Evolutionary conservation across 2,113 vertebrate species (phyloP), one percentile per base, ranked within the genome.

Genomic region (Nycticebus coucang): DNA sequence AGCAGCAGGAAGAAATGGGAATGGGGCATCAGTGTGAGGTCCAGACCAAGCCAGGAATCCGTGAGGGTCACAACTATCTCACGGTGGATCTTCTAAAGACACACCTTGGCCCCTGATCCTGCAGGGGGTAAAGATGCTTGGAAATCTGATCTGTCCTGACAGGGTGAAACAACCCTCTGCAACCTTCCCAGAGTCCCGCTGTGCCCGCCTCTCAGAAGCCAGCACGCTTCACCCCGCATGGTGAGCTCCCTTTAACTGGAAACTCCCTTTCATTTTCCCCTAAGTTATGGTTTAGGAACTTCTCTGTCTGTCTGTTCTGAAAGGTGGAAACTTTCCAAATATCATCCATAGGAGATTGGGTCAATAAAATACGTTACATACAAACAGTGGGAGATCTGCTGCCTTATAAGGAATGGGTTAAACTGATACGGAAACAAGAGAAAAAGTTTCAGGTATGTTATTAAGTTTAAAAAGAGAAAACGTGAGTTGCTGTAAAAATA

Each of bases 141-240:
- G 96, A 97, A 96, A 95, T 88, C 57, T 94, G 95, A 96, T 96
- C 95, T 88, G 64, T 97, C 97, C 94, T 88, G 89, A 96, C 94
- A 97, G 97, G 91, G 95, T 37, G 5, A 98, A 97, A 95, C 89
- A 62, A 68, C 91, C 97, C 94, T 97, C 96, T 22, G 37, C 97
- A 97, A 98, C 98, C 98, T 98, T 97, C 97, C 97, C 93, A 62
- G 85, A 96, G 93, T 97, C 98, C 98, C 78, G 87, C 98, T 98
- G 98, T 95, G 97, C 71, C 90, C 55, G 53, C 37, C 79, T 94
- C 93, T 97, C 83, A 95, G 95, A 98, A 96, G 97, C 98, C 97
- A 97, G 96, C 96, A 97, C 95, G 94, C 98, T 98, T 98, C 98
- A 98, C 93, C 96, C 97, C 98, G 98, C 98, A 98, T 98, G 97